Conservation (phyloP, 2,113 vertebrate genomes). For the Hippopotamus amphibius region DNA sequence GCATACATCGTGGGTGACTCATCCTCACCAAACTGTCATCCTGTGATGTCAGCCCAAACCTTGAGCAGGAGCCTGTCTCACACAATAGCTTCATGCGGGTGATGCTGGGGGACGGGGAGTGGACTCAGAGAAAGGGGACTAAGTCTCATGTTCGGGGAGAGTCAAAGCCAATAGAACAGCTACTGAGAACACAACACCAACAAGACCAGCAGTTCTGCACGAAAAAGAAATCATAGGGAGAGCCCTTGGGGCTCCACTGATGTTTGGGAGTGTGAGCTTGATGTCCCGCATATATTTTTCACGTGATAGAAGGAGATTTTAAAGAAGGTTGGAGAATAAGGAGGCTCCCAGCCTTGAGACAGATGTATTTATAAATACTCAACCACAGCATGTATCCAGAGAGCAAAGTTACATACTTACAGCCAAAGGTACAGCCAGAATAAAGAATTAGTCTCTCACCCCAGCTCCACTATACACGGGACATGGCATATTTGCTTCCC, state of each 20-base stretch:
- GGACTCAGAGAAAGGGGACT: not conserved
- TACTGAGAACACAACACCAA: not conserved
- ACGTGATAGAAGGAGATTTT: not conserved
- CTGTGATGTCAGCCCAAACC: not conserved
- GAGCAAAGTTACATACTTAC: not conserved
- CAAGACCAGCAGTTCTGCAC: not conserved
- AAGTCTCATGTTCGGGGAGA: not conserved
- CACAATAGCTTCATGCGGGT: not conserved
- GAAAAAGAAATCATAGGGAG: not conserved
- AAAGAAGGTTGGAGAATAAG: not conserved
- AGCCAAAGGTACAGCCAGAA: not conserved
- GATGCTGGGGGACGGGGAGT: fast-evolving
- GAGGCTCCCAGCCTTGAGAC: not conserved
- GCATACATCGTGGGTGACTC: not conserved
- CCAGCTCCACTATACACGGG: not conserved
- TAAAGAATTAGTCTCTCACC: not conserved
- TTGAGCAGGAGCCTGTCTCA: not conserved
- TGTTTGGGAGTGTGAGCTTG: not conserved
- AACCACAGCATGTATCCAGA: not conserved
- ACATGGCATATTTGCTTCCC: not conserved
- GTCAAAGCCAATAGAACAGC: not conserved
- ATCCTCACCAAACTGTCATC: not conserved
- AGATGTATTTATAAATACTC: not conserved
- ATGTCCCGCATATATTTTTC: not conserved
- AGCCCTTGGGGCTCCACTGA: not conserved